phyloP scores from a whole-genome alignment of 2,113 vertebrate species.

The Brienomyrus brachyistius region DNA sequence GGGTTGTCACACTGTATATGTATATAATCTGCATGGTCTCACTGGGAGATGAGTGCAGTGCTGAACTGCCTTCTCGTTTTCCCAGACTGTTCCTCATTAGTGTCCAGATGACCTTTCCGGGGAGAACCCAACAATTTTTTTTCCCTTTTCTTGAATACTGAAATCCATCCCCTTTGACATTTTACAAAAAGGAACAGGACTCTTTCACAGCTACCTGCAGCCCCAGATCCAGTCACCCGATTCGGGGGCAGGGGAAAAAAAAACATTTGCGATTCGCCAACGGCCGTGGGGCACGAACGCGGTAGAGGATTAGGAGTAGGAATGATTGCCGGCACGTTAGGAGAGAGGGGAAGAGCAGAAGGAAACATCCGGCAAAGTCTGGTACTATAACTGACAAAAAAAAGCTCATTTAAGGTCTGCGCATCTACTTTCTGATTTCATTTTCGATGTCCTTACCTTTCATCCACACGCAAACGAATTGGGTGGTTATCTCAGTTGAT shows the following conservation, averaged over 20 bases:
- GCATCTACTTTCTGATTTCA: conserved; percentile 53
- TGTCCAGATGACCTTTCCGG: conserved; percentile 48
- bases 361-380: conserved; percentile 29
- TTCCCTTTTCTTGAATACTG: conserved; percentile 35
- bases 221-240: not conserved
- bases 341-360: conserved; percentile 22
- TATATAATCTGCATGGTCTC: conserved; percentile 36
- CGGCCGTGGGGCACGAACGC: not conserved
- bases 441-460: conserved; percentile 52
- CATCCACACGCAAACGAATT: conserved; percentile 47
- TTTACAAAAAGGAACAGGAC: conserved; percentile 1
- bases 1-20: conserved; percentile 37
- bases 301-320: conserved; percentile 12
- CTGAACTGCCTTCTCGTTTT: conserved; percentile 49
- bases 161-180: conserved; percentile 36
- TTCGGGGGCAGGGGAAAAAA: not conserved
- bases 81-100: conserved; percentile 53
- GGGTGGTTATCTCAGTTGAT: conserved; percentile 17
- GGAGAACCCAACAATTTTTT: conserved; percentile 45
- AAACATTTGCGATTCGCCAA: not conserved
- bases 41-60: conserved; percentile 30
- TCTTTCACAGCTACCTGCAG: conserved; percentile 4
- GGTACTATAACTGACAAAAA: conserved; percentile 34
- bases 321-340: conserved; percentile 35
- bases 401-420: conserved; percentile 26